Evolutionary conservation across 2,113 vertebrate genomes (phyloP).

Genomic region (Panthera leo): DNA sequence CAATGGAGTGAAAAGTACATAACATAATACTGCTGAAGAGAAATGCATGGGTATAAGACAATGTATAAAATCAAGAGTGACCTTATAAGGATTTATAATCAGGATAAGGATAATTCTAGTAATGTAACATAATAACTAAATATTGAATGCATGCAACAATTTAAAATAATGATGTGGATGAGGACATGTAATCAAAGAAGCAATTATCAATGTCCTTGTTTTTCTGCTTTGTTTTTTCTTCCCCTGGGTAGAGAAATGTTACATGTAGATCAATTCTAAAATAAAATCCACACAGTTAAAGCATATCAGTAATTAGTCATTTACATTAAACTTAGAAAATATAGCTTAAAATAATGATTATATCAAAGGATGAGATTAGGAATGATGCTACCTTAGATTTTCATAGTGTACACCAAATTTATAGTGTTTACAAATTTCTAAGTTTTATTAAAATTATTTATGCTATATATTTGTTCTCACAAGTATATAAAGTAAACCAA

Average conservation of each 20-base stretch:
- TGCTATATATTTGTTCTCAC: not conserved
- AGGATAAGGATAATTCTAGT: not conserved
- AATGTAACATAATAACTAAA: not conserved
- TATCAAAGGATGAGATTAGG: not conserved
- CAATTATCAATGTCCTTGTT: not conserved
- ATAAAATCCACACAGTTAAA: not conserved
- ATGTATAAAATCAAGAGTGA: not conserved
- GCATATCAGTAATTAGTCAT: not conserved
- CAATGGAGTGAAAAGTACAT: not conserved
- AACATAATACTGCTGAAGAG: not conserved
- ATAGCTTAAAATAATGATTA: not conserved
- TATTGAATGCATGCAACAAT: not conserved
- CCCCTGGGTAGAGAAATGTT: not conserved
- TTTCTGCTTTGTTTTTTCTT: not conserved
- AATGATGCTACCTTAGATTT: not conserved
- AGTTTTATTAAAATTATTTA: not conserved
- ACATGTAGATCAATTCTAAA: not conserved
- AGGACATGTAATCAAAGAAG: not conserved
- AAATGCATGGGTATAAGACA: not conserved
- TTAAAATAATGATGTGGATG: not conserved
- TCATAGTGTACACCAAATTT: not conserved
- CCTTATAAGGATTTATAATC: not conserved
- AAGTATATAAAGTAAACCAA: not conserved
- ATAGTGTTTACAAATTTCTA: not conserved
- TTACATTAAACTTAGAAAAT: not conserved